Percentiles rank a stretch among this genome's conserved stretches.
Evolutionary conservation across 2,113 vertebrate genomes (phyloP).

Genomic region (Callorhinus ursinus): DNA sequence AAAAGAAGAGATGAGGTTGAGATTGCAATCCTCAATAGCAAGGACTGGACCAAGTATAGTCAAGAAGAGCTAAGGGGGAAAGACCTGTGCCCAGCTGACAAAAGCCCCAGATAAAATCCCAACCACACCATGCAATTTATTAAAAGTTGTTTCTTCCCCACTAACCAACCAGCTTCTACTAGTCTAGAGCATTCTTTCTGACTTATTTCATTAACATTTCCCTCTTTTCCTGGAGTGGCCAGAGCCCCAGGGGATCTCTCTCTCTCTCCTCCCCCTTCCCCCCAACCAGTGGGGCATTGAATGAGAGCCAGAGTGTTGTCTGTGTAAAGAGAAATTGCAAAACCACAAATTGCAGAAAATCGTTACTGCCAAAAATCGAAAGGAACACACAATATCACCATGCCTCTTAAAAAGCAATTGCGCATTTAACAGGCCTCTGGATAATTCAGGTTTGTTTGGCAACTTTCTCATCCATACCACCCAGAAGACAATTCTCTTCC

Average conservation of each 20-base stretch:
- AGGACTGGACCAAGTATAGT: too few species aligned
- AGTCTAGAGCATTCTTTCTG: conserved; percentile 71
- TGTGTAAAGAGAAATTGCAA: conserved; percentile 81
- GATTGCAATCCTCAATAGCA: too few species aligned
- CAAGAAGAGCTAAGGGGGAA: background rate
- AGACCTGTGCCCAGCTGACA: background rate
- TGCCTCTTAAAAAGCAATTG: conserved; percentile 83
- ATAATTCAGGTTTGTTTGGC: conserved; percentile 79
- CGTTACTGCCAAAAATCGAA: conserved; percentile 78
- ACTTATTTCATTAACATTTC: conserved; percentile 76
- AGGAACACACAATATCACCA: conserved; percentile 79
- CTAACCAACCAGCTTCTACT: conserved; percentile 28
- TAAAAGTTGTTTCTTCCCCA: conserved; percentile 50
- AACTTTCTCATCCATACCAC: conserved; percentile 74
- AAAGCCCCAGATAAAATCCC: conserved; percentile 49
- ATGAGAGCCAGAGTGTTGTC: conserved; percentile 79
- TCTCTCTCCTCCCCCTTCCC: background rate
- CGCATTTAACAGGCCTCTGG: conserved; percentile 78
- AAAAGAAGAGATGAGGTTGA: background rate
- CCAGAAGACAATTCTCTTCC: conserved; percentile 73
- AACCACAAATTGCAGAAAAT: conserved; percentile 83
- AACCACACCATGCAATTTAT: conserved; percentile 29
- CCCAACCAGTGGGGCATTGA: conserved; percentile 73
- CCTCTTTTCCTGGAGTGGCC: conserved; percentile 61
- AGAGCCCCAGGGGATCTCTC: conserved; percentile 68